phyloP scores from a whole-genome alignment of 2,113 vertebrate species.

The Cryptoleucopteryx plumbea region DNA sequence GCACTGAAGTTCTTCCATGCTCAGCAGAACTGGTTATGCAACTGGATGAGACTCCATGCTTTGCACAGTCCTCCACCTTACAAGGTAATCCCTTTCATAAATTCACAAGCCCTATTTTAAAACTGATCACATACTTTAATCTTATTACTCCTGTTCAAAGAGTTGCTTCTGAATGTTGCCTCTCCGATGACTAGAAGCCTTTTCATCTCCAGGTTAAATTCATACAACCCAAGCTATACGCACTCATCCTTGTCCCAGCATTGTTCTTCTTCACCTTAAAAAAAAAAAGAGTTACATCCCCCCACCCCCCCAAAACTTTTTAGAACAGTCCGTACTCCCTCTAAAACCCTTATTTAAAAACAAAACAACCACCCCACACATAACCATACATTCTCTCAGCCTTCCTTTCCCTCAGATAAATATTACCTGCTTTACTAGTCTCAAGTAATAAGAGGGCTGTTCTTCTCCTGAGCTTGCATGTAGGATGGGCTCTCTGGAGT shows the following conservation, averaged over 20 bases:
- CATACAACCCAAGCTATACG: neutral
- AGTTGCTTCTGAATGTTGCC: neutral
- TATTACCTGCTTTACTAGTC: neutral
- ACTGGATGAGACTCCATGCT: neutral
- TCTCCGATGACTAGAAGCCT: neutral
- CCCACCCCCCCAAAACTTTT: neutral
- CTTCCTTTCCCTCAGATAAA: neutral
- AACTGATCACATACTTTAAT: neutral
- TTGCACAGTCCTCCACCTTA: neutral
- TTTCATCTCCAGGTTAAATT: neutral
- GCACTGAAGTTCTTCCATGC: neutral
- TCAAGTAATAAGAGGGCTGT: neutral
- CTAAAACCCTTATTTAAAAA: neutral
- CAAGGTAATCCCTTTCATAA: neutral
- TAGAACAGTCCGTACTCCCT: neutral
- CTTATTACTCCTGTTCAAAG: neutral
- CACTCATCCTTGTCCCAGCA: neutral
- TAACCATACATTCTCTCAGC: neutral
- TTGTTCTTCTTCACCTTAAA: neutral
- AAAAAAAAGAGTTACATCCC: no score
- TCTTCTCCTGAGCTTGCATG: neutral
- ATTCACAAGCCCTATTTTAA: neutral
- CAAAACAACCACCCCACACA: neutral
- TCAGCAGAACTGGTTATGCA: neutral
- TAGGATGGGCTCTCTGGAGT: neutral